Evolutionary conservation across 2,888 invertebrate species (phyloP).

Genomic region (Chymomyza procnemis): DNA sequence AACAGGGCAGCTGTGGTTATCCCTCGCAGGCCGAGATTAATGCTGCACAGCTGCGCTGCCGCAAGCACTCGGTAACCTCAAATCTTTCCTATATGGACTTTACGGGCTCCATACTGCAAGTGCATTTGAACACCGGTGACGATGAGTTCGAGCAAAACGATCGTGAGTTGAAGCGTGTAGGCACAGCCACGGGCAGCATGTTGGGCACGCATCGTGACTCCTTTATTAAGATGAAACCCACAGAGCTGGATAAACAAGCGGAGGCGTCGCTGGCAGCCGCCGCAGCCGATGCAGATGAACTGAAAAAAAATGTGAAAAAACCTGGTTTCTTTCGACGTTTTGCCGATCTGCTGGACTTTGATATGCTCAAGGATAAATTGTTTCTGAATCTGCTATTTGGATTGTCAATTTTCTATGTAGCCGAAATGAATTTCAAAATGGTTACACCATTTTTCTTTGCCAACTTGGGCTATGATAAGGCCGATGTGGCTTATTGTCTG

Average conservation of each 20-base stretch:
- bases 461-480: conserved; percentile 82
- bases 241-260: conserved; percentile 69
- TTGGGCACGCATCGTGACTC: conserved; percentile 74
- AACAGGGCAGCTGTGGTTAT: conserved; percentile 68
- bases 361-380: conserved; percentile 85
- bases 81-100: conserved; percentile 87
- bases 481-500: conserved; percentile 86
- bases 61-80: conserved; percentile 85
- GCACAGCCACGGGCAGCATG: conserved; percentile 74
- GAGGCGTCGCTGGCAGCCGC: conserved; percentile 41
- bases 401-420: conserved; percentile 86
- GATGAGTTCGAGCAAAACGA: conserved; percentile 78
- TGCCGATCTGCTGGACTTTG: conserved; percentile 85
- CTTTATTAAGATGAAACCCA: conserved; percentile 77
- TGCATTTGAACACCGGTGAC: conserved; percentile 82
- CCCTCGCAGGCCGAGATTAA: conserved; percentile 80
- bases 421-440: conserved; percentile 87
- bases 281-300: conserved; percentile 39
- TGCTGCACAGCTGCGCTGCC: conserved; percentile 79
- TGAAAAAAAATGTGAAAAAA: conserved; percentile 63
- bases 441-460: conserved; percentile 85
- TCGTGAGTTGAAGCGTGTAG: conserved; percentile 76
- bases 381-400: conserved; percentile 87
- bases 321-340: conserved; percentile 81
- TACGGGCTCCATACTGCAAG: conserved; percentile 85